Evolutionary conservation across 2,888 invertebrate genomes (phyloP), one percentile per base, ranked within the genome.

Genomic region (Melinopterus prodromus): DNA sequence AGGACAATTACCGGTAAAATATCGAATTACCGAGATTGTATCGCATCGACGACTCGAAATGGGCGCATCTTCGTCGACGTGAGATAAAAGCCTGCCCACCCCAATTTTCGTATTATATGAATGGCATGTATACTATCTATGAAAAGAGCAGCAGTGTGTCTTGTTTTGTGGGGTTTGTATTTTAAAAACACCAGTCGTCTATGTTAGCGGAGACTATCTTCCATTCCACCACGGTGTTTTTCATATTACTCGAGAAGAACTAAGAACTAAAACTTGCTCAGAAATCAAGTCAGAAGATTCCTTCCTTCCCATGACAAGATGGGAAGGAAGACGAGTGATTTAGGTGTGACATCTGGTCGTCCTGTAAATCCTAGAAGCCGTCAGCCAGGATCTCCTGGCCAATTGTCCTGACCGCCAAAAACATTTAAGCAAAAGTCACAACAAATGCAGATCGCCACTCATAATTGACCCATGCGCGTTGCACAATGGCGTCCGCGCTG

Each of bases 1-100:
- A 79, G 70, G 37, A 81, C 81, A 81, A 79, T 81, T 81, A 81
- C 79, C 77, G 78, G 75, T 79, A 81, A 81, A 81, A 75, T 81
- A 81, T 81, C 79, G 78, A 79, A 81, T 81, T 81, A 74, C 81
- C 35, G 26, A 37, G 76, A 71, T 69, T 71, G 78, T 71, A 78
- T 78, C 80, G 76, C 69, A 15, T 71, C 15, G 14, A 14, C 74
- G 53, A 77, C 26, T 38, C 69, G 69, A 4, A 69, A 6, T 12
- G 12, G 7, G 3, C 35, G 14, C 70, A 35, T 16, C 37, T 15
- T 76, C 69, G 72, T 71, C 37, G 16, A 77, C 71, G 69, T 70
- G 38, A 77, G 72, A 71, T 76, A 78, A 77, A 71, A 76, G 71
- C 71, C 53, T 80, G 76, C 70, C 37, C 38, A 71, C 78, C 76